Base-by-base conservation (phyloP, 2,888 invertebrate species). In the Dioctria rufipes region DNA sequence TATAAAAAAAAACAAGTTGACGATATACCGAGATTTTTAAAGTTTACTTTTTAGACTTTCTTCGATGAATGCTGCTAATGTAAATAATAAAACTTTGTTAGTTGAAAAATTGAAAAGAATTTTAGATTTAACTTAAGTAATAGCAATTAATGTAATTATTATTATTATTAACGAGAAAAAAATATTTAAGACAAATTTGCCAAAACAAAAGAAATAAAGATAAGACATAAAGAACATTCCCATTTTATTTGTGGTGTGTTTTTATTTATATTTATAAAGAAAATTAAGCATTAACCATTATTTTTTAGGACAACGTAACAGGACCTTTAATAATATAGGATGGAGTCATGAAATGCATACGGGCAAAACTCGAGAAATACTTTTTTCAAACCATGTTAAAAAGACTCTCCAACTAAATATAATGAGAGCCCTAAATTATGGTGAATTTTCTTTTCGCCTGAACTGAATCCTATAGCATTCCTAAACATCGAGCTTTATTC, bases 151-250 rank as follows among this genome's bases (percentile, higher is more conserved):
- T 51, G 71, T 51, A 39, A 63, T 58, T 58, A 58, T 58, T 25
- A 25, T 25, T 25, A 25, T 25, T 6, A 58, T 58, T 58, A 51
- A 40, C 42, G 37, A 71, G 51, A 8, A 71, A 69, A 51, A 49
- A 71, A 8, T 67, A 67, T 67, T 67, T 67, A 67, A 67, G 67
- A 67, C 67, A 67, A 67, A 67, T 67, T 71, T 71, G 71, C 71
- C 71, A 71, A 71, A 71, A 71, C 51, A 71, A 39, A 71, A 71
- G 71, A 67, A 67, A 71, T 71, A 71, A 71, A 71, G 49, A 54
- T 54, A 71, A 71, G 54, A 71, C 5, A 51, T 39, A 71, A 67
- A n/a, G 51, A 71, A 37, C 71, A 71, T 71, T 71, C 71, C 71
- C 49, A 71, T 71, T 71, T 71, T 71, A 71, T 71, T 71, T 71